phyloP scores from a whole-genome alignment of 2,888 invertebrate genomes.

The Folsomia candida region DNA sequence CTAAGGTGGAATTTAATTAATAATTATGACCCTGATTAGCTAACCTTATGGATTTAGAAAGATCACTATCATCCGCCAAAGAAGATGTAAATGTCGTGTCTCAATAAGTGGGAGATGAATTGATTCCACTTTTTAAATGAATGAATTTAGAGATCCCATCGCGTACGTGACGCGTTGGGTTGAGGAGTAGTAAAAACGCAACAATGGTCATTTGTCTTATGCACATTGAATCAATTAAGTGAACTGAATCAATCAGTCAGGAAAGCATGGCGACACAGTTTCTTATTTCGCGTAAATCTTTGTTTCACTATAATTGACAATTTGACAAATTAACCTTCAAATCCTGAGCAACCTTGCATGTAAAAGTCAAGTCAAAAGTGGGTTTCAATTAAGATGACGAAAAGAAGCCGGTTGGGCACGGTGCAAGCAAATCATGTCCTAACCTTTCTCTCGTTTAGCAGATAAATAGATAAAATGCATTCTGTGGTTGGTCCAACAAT shows the following conservation, averaged over 20 bases:
- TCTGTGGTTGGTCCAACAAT: not conserved
- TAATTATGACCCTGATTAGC: not conserved
- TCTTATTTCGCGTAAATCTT: no score
- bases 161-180: not conserved
- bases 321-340: no score
- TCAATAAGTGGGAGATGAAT: not conserved
- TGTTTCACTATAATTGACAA: no score
- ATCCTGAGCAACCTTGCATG: no score
- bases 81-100: not conserved
- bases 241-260: not conserved
- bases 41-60: not conserved
- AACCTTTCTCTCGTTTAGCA: not conserved
- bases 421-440: no score
- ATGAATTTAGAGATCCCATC: not conserved
- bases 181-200: not conserved
- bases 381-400: no score
- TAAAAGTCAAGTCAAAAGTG: no score
- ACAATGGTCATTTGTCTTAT: not conserved
- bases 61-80: not conserved
- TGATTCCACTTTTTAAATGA: not conserved
- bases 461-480: not conserved
- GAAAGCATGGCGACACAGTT: no score
- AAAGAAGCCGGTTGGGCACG: no score
- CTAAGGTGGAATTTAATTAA: not conserved
- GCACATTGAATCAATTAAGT: not conserved